Conservation (phyloP, 2,113 vertebrate genomes). For the Bolborhynchus lineola region DNA sequence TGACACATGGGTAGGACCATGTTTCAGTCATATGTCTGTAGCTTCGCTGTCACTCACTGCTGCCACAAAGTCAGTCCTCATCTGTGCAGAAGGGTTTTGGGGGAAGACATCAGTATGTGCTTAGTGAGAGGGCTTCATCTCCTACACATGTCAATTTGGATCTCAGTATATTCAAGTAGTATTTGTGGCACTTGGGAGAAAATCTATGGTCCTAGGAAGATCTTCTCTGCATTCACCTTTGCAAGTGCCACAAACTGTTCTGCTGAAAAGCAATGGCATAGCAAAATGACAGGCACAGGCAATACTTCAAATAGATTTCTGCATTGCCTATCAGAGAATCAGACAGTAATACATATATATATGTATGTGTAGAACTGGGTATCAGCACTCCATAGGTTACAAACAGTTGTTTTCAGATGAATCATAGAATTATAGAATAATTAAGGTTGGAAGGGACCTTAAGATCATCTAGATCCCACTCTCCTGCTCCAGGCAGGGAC, state of each 20-base stretch:
- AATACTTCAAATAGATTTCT: not conserved
- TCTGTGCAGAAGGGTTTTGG: not conserved
- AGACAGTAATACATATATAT: not conserved
- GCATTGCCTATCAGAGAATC: not conserved
- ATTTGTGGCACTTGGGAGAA: not conserved
- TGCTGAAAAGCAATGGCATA: not conserved
- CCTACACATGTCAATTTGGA: rapidly evolving
- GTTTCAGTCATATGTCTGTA: not conserved
- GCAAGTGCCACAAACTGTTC: not conserved
- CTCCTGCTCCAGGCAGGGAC: not conserved
- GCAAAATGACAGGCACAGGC: not conserved
- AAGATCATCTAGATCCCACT: not conserved
- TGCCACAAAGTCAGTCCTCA: not conserved
- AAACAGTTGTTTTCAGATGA: not conserved
- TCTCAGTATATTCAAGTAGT: not conserved
- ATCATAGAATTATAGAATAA: no score
- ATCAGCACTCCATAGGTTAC: not conserved
- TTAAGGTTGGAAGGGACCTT: not conserved
- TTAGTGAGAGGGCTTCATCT: not conserved
- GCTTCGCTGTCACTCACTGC: not conserved
- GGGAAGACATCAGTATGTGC: no score
- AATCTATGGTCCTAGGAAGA: rapidly evolving
- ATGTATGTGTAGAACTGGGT: not conserved
- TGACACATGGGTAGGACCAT: rapidly evolving
- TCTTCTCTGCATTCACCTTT: not conserved